Evolutionary conservation across 1,140 invertebrate genomes (phyloP).

Genomic region (Dryas iulia): DNA sequence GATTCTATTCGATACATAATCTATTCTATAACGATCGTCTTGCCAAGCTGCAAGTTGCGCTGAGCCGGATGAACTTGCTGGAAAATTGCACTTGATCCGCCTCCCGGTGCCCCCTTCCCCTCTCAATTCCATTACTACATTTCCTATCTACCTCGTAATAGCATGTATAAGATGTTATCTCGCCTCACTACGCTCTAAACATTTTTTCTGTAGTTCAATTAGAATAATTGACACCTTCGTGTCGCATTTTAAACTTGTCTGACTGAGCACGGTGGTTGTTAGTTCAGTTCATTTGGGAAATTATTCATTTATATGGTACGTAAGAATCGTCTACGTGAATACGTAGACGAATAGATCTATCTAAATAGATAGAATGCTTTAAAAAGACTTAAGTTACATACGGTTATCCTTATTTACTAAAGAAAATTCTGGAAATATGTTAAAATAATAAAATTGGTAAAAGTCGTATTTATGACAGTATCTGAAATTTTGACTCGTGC

Average conservation of each 20-base stretch:
- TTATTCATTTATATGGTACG: too few relatives aligned
- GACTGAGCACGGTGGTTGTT: neutral
- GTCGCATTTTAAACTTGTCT: neutral
- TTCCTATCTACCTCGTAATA: conserved; percentile 28
- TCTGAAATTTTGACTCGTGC: conserved; percentile 13
- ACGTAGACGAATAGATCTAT: too few relatives aligned
- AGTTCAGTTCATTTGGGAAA: too few relatives aligned
- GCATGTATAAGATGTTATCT: conserved; percentile 13
- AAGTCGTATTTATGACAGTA: too few relatives aligned
- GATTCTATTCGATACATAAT: conserved; percentile 4
- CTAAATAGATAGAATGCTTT: too few relatives aligned
- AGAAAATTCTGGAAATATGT: too few relatives aligned
- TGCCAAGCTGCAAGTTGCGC: conserved; percentile 36
- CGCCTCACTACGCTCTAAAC: neutral
- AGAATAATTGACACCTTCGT: neutral
- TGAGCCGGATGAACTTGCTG: conserved; percentile 48
- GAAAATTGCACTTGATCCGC: conserved; percentile 68
- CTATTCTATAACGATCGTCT: conserved; percentile 20
- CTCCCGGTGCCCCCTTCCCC: conserved; percentile 31
- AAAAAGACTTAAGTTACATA: too few relatives aligned
- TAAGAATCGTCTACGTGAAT: too few relatives aligned
- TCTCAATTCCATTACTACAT: conserved; percentile 40
- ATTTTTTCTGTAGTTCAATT: neutral
- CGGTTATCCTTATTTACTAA: too few relatives aligned
- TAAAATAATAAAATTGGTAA: too few relatives aligned